Base-by-base conservation (phyloP, 1,140 invertebrate species). In the Patella vulgata region DNA sequence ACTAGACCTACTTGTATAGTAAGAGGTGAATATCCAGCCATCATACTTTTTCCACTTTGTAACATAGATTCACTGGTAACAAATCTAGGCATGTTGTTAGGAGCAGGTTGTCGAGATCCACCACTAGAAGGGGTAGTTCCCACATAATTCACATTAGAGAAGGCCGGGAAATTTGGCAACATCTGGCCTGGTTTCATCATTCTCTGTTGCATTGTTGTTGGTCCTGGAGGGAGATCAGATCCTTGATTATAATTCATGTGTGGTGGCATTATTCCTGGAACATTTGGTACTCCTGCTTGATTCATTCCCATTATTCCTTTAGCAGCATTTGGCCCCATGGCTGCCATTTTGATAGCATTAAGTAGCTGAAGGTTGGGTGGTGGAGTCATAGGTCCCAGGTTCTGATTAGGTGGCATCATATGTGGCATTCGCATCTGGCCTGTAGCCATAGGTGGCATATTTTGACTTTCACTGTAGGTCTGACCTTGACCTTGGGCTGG, bases 1-100 rank as follows among this genome's bases (percentile, higher is more conserved):
- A n/a, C n/a, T n/a, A 36, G 14, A 42, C 54, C 50, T 63, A 77
- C 74, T 68, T 77, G 72, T 54, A 77, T 65, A 19, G 68, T 66
- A 14, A 77, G 63, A 43, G 70, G 66, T 46, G 72, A 73, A 8
- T 74, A 52, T 14, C 69, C 59, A 11, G 68, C 68, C 6, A 71
- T 54, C 19, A 68, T 66, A 17, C 70, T 55, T 11, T 55, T 59
- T 39, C 54, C 53, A 36, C 65, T 63, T 0, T 59, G 42, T 39
- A 48, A 31, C n/a, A 66, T 51, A 27, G 66, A 63, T 19, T 63
- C 68, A 27, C 43, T 61, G 14, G 11, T 30, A 46, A 12, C 57
- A 57, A 44, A 56, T 44, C 14, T 47, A 39, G 48, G 54, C 27
- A 11, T 40, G 51, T 36, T 23, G 28, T 14, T 53, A 23, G 14